phyloP scores from a whole-genome alignment of 2,888 invertebrate species.

The Cantharis lateralis region DNA sequence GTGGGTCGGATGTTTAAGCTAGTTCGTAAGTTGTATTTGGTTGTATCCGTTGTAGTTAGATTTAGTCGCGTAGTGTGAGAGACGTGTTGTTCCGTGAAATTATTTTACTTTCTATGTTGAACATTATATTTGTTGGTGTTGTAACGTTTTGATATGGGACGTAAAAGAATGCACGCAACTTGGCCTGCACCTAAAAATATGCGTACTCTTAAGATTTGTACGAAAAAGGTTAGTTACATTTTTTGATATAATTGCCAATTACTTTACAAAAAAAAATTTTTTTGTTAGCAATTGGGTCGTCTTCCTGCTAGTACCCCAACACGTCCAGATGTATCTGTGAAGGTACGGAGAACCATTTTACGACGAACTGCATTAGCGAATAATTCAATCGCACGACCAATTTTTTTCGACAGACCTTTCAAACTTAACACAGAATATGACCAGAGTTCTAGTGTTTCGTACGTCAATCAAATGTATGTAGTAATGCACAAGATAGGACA shows the following conservation, averaged over 20 bases:
- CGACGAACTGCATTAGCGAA: neutral
- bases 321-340: neutral
- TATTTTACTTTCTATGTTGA: neutral
- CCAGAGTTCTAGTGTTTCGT: slow-evolving; percentile 52
- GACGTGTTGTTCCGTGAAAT: neutral
- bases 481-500: slow-evolving; percentile 67
- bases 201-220: neutral
- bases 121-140: neutral
- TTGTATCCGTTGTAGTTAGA: neutral
- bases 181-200: neutral
- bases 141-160: neutral
- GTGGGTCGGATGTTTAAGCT: neutral
- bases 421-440: slow-evolving; percentile 52
- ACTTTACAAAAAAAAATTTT: neutral
- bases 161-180: neutral
- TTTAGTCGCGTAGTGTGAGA: neutral
- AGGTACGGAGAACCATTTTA: neutral
- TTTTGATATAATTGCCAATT: neutral
- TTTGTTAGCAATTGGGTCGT: neutral
- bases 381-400: neutral
- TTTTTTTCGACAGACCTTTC: slow-evolving; percentile 30
- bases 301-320: neutral
- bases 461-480: slow-evolving; percentile 72
- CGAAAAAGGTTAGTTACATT: neutral
- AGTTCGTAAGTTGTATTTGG: neutral